Evolutionary conservation across 53 echinoderm and acorn worm species (phyloP).

Genomic region (Holothuria leucospilota): DNA sequence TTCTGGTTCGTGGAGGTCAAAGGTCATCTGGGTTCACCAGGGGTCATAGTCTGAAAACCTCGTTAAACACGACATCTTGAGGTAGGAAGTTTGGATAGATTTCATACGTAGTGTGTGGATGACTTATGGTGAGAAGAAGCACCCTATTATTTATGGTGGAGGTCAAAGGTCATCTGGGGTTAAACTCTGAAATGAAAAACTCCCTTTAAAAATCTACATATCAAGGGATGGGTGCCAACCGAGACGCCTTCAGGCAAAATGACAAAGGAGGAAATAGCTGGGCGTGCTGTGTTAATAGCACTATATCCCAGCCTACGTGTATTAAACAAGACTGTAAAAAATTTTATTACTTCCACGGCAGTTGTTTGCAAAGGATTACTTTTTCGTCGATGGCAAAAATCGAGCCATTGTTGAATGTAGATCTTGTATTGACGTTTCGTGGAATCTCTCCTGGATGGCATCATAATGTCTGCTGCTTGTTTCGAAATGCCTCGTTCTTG

Average conservation of each 20-base stretch:
- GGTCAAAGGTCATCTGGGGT: no score
- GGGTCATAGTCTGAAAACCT: no score
- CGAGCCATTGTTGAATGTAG: constrained; percentile 17
- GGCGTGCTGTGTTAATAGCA: not conserved
- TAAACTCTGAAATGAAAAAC: constrained; percentile 44
- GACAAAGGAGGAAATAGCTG: not conserved
- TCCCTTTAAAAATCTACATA: constrained; percentile 67
- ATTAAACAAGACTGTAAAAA: constrained; percentile 8
- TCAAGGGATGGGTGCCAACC: constrained; percentile 62
- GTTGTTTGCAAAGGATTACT: constrained; percentile 25
- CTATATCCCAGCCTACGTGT: constrained; percentile 34
- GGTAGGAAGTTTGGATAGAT: no score
- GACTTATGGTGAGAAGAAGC: no score
- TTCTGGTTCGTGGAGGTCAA: no score
- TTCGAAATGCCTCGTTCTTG: constrained; percentile 41
- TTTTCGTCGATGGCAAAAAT: constrained; percentile 27
- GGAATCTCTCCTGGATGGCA: constrained; percentile 61
- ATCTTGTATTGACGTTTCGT: constrained; percentile 22
- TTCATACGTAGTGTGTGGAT: no score
- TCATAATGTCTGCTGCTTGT: constrained; percentile 53
- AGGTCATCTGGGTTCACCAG: no score
- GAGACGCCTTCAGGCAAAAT: constrained; percentile 10
- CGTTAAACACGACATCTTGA: no score
- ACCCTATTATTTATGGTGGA: no score
- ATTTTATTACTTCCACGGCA: constrained; percentile 16